phyloP scores from a whole-genome alignment of 2,113 vertebrate species.

The Toxostoma redivivum region DNA sequence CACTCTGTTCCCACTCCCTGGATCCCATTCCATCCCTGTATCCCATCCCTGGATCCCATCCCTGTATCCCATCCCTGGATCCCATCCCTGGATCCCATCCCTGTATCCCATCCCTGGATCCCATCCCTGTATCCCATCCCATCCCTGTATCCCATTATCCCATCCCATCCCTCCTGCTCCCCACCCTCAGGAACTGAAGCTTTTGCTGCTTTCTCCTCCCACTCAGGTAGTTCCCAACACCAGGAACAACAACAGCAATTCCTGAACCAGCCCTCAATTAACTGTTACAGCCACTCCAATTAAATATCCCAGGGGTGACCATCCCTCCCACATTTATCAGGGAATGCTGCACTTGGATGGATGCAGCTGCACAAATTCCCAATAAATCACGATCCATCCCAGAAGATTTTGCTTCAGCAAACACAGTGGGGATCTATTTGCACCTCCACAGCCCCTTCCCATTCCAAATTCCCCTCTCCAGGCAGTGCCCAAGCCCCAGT shows the following conservation, averaged over 20 bases:
- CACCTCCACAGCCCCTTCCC: not conserved
- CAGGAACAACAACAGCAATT: not conserved
- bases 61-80: no score
- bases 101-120: no score
- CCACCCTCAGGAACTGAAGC: not conserved
- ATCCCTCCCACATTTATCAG: not conserved
- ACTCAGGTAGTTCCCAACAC: not conserved
- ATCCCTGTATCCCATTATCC: no score
- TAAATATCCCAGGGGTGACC: accelerated
- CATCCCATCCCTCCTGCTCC: not conserved
- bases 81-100: no score
- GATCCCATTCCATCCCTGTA: no score
- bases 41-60: no score
- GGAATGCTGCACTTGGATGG: not conserved
- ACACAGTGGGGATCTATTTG: not conserved
- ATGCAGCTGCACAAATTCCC: not conserved
- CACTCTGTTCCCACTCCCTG: not conserved
- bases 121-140: no score
- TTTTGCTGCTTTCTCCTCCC: not conserved
- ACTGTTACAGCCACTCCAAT: not conserved
- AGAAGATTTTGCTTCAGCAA: not conserved
- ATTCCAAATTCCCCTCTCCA: no score
- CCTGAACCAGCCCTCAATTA: not conserved
- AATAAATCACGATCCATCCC: accelerated
- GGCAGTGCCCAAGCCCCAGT: not conserved